These are phyloP conservation scores for Zygaena filipendulae DNA, from an alignment of 2,888 invertebrate genomes.

Conservation along the genomic window DNA sequence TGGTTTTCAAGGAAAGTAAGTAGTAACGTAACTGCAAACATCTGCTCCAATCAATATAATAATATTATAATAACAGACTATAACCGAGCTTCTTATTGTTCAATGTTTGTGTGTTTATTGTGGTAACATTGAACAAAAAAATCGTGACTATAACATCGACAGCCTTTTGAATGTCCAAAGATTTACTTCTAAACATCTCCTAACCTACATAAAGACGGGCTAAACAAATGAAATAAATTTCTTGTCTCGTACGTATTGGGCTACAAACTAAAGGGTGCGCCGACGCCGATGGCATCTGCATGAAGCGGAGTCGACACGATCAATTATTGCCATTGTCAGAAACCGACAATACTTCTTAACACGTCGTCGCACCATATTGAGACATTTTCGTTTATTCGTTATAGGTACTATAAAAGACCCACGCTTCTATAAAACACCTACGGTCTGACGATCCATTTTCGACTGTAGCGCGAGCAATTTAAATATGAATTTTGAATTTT, in stretches of 20 bases:
- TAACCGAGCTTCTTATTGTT: too few relatives aligned
- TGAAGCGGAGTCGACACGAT: constrained; percentile 38
- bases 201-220: constrained; percentile 33
- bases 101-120: too few relatives aligned
- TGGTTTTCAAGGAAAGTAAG: too few relatives aligned
- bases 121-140: constrained; percentile 18
- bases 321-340: constrained; percentile 56
- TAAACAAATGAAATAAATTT: constrained; percentile 40
- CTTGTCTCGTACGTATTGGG: constrained; percentile 27
- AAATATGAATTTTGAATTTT: constrained; percentile 25
- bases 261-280: constrained; percentile 40
- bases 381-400: constrained; percentile 23
- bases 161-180: constrained; percentile 35
- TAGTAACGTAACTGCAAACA: too few relatives aligned
- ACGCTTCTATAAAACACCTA: constrained; percentile 21
- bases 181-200: constrained; percentile 26
- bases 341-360: constrained; percentile 40
- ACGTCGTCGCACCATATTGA: constrained; percentile 44
- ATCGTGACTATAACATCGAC: too few relatives aligned
- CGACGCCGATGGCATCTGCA: constrained; percentile 48
- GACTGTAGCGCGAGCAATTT: constrained; percentile 24
- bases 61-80: too few relatives aligned
- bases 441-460: constrained; percentile 19
- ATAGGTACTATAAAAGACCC: constrained; percentile 26
- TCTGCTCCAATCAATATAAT: too few relatives aligned